Base-by-base conservation (phyloP, 2,888 invertebrate genomes). In the Pollenia labialis region DNA sequence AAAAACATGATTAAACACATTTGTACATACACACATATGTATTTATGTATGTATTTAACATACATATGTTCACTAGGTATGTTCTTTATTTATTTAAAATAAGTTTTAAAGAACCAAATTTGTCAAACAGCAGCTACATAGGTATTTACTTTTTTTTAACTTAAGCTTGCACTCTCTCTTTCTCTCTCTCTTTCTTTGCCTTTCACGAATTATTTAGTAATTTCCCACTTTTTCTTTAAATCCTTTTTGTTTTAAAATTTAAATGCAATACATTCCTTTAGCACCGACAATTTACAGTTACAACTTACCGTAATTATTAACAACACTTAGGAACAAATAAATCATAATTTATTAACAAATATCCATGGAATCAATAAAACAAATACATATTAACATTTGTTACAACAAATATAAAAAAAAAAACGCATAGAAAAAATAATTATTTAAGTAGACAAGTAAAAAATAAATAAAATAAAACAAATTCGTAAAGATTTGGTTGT, bases 271-370 rank as follows among this genome's bases (percentile, higher is more conserved):
- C 11, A 46, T 68, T 48, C 16, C 44, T 56, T 58, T 32, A 7
- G 16, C 48, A 12, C 7, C 42, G 46, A 0, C 18, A 80, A 32
- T 32, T 32, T 32, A 9, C 9, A 8, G 48, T 48, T 12, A 18
- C 44, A 87, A 93, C 93, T 93, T 90, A 93, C 93, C 93, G 89
- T 93, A 93, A 89, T 92, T 93, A 88, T 91, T 93, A 81, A 91
- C 90, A 77, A 92, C 92, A 89, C 92, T 92, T 83, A 93, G 90
- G 88, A 91, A 93, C 88, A 93, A 89, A 89, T 93, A 93, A 91
- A 93, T 92, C 93, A 93, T 93, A 87, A 81, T 89, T 82, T 85
- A 71, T 69, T 50, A 71, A 50, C 50, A 71, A 75, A 83, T 79
- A 75, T 62, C 48, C n/a, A 85, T 68, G 84, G 72, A 85, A 87